Evolutionary conservation across 2,113 vertebrate genomes (phyloP), one percentile per base, ranked within the genome.

Genomic region (Lonchura striata): DNA sequence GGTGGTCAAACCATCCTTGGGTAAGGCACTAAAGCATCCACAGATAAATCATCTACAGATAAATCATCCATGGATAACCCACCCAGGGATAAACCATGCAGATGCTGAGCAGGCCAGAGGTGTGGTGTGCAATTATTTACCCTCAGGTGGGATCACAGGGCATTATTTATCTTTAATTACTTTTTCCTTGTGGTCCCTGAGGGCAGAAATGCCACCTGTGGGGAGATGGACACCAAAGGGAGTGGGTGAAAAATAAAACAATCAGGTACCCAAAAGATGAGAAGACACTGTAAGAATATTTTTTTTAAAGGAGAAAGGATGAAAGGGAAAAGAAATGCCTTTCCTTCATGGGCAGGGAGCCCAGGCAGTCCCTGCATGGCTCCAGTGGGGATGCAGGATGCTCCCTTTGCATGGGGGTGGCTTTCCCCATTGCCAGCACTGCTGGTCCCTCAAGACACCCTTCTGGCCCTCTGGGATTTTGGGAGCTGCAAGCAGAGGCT

Each of bases 161-260:
- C 19, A 13, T 27, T 66, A 2, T 52, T 86, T 37, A 10, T 25
- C 19, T 64, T 49, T 79, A 69, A 60, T 77, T 65, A 23, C 31
- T 64, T 86, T 81, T 23, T 3, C 8, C 17, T 33, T 44, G 2
- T 2, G 6, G 22, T 41, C 30, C 6, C 65, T 33, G 56, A 44
- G 30, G 60, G 16, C 18, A 59, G 28, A 84, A 39, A 13, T 61
- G 49, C 33, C 7, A 7, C 52, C 24, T 0, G 0, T 30, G 59
- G 59, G 63, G 49, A 68, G 44, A 28, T 3, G 28, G 44, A 24
- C 24, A 11, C 19, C 31, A 4, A 4, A 1, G 1, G 65, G 20
- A 61, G 6, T 2, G 42, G 20, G 20, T 53, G 52, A 24, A 44
- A 75, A 49, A 46, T 20, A 9, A 46, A 10, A 47, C 18, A n/a